Base-by-base conservation (phyloP, 2,113 vertebrate species). In the Pholis gunnellus region DNA sequence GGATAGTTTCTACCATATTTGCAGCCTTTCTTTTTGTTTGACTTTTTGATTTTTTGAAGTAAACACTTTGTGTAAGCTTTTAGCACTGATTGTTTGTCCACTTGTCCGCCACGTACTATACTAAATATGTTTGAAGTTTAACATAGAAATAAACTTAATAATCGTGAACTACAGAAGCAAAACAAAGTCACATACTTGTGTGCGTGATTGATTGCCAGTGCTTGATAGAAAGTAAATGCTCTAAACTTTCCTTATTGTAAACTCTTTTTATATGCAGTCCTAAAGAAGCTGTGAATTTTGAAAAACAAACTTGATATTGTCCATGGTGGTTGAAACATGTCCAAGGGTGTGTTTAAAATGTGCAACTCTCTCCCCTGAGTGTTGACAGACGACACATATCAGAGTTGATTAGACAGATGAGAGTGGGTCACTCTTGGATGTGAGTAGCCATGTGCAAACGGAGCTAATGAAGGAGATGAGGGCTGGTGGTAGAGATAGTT, bases 381-480 rank as follows among this genome's bases (percentile, higher is more conserved):
- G 70, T 61, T 82, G 54, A 64, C 61, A 46, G 22, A 69, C 52
- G 56, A 71, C n/a, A 29, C 65, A 71, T 27, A 75, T 84, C 74
- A 68, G 13, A n/a, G 71, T n/a, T 87, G 81, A 87, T 78, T 83
- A 75, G 72, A 81, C 66, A 48, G 38, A 75, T 48, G 74, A 82
- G 63, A 82, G 59, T 52, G 50, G 36, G 38, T 59, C 18, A 13
- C 27, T 72, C 36, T 50, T 61, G 80, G 73, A 79, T 78, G 85
- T 52, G 85, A 84, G 91, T 78, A 87, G 69, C 84, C 92, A 88
- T 85, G 92, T 89, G 88, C 61, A 81, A 88, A 81, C 84, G 74
- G 63, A 72, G 77, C 63, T 89, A 92, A 86, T 87, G 89, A 92
- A 84, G 81, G 76, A 84, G 75, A 89, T 9, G 65, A 83, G 60